Base-by-base conservation (phyloP, 2,797 vertebrate genomes). In the Gymnodraco acuticeps region DNA sequence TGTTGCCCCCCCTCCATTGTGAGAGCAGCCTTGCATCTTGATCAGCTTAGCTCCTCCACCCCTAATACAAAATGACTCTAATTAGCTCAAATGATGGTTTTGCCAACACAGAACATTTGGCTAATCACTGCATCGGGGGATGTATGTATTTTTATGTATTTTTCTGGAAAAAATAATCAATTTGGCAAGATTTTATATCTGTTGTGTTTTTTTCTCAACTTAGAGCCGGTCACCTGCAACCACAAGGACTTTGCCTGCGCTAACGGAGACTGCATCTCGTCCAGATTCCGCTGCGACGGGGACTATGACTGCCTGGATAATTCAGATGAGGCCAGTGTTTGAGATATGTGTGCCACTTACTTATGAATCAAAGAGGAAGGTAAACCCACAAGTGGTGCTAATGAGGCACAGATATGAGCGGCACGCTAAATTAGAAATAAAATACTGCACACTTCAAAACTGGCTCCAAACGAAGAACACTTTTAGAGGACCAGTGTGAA, bases 251-350 rank as follows among this genome's bases (percentile, higher is more conserved):
- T 99, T 62, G 95, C 97, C 59, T 99, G 98, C 64, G 88, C 96
- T 64, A 99, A 96, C n/a, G 98, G 98, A 67, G 97, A 99, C 82
- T 99, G 98, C 82, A 96, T 99, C 88, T 97, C 98, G 23, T 96
- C 97, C 41, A 94, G 96, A 42, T 99, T 99, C 89, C 97, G 97
- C 92, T 99, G 98, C 69, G 98, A 99, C 64, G 98, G 98, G 38
- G 98, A 99, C 91, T 98, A 97, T 53, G 98, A 99, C 93, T 99
- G 98, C 86, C 91, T 95, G 73, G 98, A 99, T 80, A 98, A 98
- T 73, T 98, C 98, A 46, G 98, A 99, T 78, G 98, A 99, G 97
- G 98, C 96, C 93, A 87, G 93, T 91, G 43, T 75, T 83, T 85
- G 43, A 79, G 54, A 80, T 48, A 56, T 58, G 17, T 63, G 33